These are phyloP conservation scores for Formica selysi DNA, from an alignment of 1,140 invertebrate species.

Conservation along the genomic window DNA sequence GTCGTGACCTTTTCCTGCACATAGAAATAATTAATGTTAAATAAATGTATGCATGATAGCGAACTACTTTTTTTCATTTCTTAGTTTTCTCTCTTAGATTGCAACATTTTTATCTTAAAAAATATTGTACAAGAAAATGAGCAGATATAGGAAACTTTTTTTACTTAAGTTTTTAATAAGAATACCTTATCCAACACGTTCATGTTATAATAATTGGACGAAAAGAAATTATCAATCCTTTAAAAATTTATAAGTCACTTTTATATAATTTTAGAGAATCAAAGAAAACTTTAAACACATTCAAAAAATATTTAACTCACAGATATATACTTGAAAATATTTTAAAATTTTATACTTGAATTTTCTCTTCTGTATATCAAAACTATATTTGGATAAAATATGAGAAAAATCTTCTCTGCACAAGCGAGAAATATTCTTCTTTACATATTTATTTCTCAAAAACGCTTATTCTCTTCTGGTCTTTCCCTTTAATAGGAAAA, in stretches of 20 bases:
- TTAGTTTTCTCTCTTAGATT: neutral
- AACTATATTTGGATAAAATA: neutral
- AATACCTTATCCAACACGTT: neutral
- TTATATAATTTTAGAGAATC: too few relatives aligned
- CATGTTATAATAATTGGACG: too few relatives aligned
- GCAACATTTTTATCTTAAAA: neutral
- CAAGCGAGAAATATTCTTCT: neutral
- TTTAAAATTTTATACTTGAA: too few relatives aligned
- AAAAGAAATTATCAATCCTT: too few relatives aligned
- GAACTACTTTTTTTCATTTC: neutral
- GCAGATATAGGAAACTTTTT: neutral
- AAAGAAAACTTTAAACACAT: too few relatives aligned
- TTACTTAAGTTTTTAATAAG: neutral
- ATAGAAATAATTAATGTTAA: conserved; percentile 30
- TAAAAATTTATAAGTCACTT: too few relatives aligned
- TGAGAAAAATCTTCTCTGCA: neutral
- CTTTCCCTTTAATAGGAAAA: neutral
- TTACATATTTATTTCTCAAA: neutral
- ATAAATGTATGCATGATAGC: neutral
- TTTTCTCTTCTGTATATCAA: neutral
- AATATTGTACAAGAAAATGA: neutral
- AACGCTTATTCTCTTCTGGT: neutral
- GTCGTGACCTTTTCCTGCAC: conserved; percentile 70
- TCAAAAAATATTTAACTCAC: too few relatives aligned
- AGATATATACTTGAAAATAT: too few relatives aligned